Conservation (phyloP, 2,888 invertebrate species). For the Polyommatus icarus region DNA sequence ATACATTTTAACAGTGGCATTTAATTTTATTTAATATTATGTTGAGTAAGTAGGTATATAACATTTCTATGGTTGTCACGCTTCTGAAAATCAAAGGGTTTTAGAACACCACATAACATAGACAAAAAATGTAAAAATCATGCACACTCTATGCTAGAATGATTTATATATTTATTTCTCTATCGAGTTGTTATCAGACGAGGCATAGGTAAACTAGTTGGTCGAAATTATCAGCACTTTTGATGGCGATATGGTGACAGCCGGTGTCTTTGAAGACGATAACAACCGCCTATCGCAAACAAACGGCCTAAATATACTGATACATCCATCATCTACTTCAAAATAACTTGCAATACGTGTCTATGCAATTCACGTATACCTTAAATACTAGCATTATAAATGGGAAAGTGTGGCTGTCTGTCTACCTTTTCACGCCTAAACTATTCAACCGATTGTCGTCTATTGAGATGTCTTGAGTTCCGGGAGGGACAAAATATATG, state of each 20-base stretch:
- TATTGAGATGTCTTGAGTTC: too few relatives aligned
- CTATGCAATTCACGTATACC: not conserved
- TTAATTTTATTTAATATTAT: too few relatives aligned
- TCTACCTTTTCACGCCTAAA: not conserved
- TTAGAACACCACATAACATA: too few relatives aligned
- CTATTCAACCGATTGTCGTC: too few relatives aligned
- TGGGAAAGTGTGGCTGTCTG: not conserved
- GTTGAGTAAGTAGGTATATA: too few relatives aligned
- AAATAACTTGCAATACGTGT: not conserved
- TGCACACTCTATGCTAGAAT: not conserved
- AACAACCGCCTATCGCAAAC: not conserved
- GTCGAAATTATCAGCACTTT: constrained; percentile 3
- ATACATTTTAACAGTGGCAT: too few relatives aligned
- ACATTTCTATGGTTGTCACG: too few relatives aligned
- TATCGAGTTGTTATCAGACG: not conserved
- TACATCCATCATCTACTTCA: constrained; percentile 5
- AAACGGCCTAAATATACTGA: constrained; percentile 3
- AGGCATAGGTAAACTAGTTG: not conserved
- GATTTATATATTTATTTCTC: not conserved
- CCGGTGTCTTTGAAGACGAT: constrained; percentile 1
- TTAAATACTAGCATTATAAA: not conserved
- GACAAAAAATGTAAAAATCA: too few relatives aligned
- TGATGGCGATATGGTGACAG: constrained; percentile 1
- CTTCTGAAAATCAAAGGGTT: too few relatives aligned
- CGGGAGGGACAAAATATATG: too few relatives aligned